Base-by-base conservation (phyloP, 2,113 vertebrate genomes). In the Hypomesus transpacificus region DNA sequence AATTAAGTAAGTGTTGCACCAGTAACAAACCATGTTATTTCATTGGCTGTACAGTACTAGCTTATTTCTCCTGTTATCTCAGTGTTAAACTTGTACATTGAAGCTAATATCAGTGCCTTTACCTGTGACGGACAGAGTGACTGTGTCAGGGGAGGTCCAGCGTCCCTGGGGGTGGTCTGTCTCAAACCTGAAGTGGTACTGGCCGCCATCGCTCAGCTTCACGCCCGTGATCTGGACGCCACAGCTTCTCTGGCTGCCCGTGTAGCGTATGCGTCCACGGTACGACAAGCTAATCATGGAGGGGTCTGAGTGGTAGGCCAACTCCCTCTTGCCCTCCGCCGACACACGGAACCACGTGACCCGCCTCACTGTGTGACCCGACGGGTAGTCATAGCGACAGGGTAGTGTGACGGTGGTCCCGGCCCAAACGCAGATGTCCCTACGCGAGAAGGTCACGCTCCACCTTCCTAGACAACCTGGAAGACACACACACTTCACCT, bases 291-390 rank as follows among this genome's bases (percentile, higher is more conserved):
- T 91, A 75, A 92, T 77, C 73, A 88, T 67, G 74, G 77, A 80
- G 13, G 69, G 62, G 68, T 93, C 91, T 0, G 85, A 82, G 82
- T 92, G 91, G 81, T 89, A 84, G 62, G 80, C 78, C 5, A 90
- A 85, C 56, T 92, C 91, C 71, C 89, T 85, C 20, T 70, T 87
- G 54, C 87, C 89, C 1, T 88, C 88, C 2, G 79, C 70, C 14
- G 89, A 89, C 64, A 92, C 89, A 57, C 88, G 89, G 71, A 92
- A 92, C 92, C 92, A 92, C 90, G 90, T 91, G 77, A 91, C 90
- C 61, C 75, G 72, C 57, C 53, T 91, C 70, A 91, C 82, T 0
- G 76, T 90, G 86, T 89, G 89, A 71, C 90, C 89, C 69, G 88
- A 82, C 34, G 92, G 92, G 75, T 91, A 88, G 69, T 92, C 91